Base-by-base conservation (phyloP, 2,797 vertebrate species). In the Halcyon chelicuti region DNA sequence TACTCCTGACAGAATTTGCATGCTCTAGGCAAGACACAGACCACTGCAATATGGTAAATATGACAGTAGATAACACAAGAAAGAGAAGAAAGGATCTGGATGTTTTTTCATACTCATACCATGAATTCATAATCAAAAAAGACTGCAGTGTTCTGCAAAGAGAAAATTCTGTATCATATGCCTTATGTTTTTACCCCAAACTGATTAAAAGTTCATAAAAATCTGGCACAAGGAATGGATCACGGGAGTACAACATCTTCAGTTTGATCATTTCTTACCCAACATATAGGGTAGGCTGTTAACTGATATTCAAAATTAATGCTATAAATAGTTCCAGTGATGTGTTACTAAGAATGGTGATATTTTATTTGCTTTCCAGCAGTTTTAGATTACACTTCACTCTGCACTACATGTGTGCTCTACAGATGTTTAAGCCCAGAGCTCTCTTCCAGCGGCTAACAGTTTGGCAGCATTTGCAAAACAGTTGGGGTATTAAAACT, bases 351-450 rank as follows among this genome's bases (percentile, higher is more conserved):
- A 93, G 92, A 97, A 96, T 62, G 54, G 91, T 89, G 95, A 92
- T 93, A 90, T 92, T 97, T 97, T 96, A 97, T 96, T 96, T 97
- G 62, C 76, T 94, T 89, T 95, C 95, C n/a, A 54, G 90, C 91
- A 95, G 92, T 91, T 95, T 94, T 92, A 85, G 89, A 86, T 95
- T 96, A 67, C 90, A 60, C 70, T 95, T 97, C 94, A 89, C 79
- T 57, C 80, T 93, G 85, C 61, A 85, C 79, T 46, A 65, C 96
- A 96, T 97, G 96, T 98, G 91, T 7, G 60, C 86, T 91, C 81
- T 93, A 71, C 96, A 97, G 96, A 97, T 97, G 97, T 97, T 97
- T 80, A 93, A 97, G 90, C 77, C 94, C 84, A 76, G 65, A 93
- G 70, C 60, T 83, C 94, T 95, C 78, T 77, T 94, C 61, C 92